Evolutionary conservation across 2,888 invertebrate species (phyloP).

Genomic region (Schrankia costaestrigalis): DNA sequence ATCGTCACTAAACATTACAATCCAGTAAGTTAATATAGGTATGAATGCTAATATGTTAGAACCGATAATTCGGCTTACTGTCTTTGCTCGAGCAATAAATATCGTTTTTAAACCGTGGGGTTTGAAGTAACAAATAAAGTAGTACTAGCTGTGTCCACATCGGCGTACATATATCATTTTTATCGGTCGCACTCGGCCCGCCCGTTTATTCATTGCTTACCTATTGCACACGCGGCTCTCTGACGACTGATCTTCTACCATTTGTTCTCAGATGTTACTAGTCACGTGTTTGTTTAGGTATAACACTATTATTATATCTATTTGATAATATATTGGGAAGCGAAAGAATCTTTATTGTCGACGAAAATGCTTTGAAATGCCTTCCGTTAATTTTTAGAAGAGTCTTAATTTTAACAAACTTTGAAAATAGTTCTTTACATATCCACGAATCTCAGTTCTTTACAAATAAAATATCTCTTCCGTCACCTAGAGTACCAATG

Average conservation of each 20-base stretch:
- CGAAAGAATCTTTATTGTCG: not conserved
- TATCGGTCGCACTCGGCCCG: constrained; percentile 73
- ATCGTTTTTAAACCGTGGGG: constrained; percentile 38
- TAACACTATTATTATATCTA: no score
- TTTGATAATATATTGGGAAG: not conserved
- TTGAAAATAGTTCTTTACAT: no score
- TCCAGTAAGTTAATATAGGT: no score
- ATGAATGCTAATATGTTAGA: no score
- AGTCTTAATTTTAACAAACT: no score
- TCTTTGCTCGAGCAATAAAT: constrained; percentile 33
- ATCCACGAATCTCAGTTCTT: no score
- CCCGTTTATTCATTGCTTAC: constrained; percentile 78
- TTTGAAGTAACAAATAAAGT: constrained; percentile 69
- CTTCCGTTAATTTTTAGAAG: no score
- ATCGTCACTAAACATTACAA: no score
- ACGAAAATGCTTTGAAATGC: no score
- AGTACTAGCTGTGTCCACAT: constrained; percentile 62
- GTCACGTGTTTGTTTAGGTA: constrained; percentile 1
- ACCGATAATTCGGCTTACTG: constrained; percentile 16
- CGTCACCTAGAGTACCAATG: no score
- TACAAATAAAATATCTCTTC: no score
- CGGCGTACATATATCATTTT: constrained; percentile 76
- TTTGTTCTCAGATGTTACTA: constrained; percentile 35
- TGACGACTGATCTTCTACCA: constrained; percentile 52
- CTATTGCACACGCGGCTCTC: constrained; percentile 69